These are phyloP conservation scores for Ctena decussata DNA, from an alignment of 2,888 invertebrate genomes.

Conservation along the genomic window DNA sequence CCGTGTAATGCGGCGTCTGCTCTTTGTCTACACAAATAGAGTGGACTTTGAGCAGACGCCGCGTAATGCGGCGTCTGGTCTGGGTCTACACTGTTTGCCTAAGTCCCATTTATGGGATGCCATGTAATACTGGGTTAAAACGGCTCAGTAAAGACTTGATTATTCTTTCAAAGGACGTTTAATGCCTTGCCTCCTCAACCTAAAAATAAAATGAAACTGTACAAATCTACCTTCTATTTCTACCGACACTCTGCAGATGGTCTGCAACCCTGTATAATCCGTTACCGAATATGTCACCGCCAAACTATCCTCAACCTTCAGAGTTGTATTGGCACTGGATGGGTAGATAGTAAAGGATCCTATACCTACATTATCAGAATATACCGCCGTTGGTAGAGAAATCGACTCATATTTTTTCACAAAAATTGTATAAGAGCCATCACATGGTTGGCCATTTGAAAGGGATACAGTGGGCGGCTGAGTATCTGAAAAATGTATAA, in stretches of 20 bases:
- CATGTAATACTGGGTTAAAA: no score
- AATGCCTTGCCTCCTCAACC: no score
- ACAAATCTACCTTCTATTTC: no score
- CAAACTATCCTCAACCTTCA: slow-evolving; percentile 13
- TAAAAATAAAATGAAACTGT: no score
- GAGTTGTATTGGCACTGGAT: slow-evolving; percentile 54
- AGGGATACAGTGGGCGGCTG: slow-evolving; percentile 38
- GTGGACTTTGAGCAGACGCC: no score
- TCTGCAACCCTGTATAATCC: slow-evolving; percentile 98
- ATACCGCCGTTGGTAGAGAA: slow-evolving; percentile 22
- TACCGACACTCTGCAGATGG: slow-evolving; percentile 93
- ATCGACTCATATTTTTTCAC: slow-evolving; percentile 20
- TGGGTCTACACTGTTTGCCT: no score
- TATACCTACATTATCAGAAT: slow-evolving; percentile 69
- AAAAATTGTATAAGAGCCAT: background rate
- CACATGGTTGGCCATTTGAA: slow-evolving; percentile 6
- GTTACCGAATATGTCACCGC: slow-evolving; percentile 97
- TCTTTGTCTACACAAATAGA: no score
- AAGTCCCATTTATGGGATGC: no score
- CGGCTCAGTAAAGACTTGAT: no score
- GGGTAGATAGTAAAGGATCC: slow-evolving; percentile 56
- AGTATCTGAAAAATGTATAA: slow-evolving; percentile 73
- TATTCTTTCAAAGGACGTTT: no score
- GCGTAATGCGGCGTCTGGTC: no score
- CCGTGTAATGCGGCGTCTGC: no score